Evolutionary conservation across 1,140 invertebrate species (phyloP).

Genomic region (Chionoecetes opilio): DNA sequence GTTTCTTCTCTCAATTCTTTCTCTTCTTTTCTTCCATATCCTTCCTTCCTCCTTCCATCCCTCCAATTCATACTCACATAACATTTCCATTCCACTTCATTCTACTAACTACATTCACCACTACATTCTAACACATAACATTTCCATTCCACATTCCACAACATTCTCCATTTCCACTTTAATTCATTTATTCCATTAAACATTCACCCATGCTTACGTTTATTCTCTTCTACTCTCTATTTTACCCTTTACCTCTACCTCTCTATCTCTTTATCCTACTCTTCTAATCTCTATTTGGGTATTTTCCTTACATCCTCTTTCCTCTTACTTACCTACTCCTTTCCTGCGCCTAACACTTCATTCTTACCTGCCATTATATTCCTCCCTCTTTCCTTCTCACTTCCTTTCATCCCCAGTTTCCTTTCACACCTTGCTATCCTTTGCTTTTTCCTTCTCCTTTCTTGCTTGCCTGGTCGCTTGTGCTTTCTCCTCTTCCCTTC

Average conservation of each 20-base stretch:
- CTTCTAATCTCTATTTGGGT: background rate
- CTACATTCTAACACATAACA: too few species aligned
- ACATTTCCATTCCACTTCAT: background rate
- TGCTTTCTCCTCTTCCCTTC: background rate
- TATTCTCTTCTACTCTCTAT: background rate
- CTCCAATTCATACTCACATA: too few species aligned
- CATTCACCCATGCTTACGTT: too few species aligned
- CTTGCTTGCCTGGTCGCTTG: background rate
- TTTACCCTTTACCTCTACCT: background rate
- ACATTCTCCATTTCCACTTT: background rate
- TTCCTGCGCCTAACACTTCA: background rate
- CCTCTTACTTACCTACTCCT: background rate
- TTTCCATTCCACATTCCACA: background rate
- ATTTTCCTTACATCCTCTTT: background rate
- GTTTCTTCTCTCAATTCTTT: too few species aligned
- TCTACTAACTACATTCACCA: background rate
- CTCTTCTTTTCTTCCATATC: too few species aligned
- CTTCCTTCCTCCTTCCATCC: too few species aligned
- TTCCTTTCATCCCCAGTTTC: background rate
- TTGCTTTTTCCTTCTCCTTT: background rate
- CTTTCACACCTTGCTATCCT: too few species aligned
- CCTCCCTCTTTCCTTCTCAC: background rate
- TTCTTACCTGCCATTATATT: background rate
- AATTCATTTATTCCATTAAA: background rate
- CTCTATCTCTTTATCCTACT: background rate